These are phyloP conservation scores for Thysanoteuthis rhombus DNA, from an alignment of 2,888 invertebrate species.

Conservation along the genomic window DNA sequence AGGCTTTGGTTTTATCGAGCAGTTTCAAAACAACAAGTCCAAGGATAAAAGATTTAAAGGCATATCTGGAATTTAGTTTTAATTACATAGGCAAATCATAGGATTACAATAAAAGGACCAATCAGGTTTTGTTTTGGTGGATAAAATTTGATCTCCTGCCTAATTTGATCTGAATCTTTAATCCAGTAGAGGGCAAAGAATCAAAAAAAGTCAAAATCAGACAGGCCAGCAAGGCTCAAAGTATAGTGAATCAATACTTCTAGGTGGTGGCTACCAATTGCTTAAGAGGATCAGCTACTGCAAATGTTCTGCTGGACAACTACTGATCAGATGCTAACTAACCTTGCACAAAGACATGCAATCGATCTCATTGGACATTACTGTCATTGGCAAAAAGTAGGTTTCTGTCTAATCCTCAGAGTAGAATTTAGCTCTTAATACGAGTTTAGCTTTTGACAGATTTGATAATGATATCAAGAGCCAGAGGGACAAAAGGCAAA, in stretches of 20 bases:
- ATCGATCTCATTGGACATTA: neutral
- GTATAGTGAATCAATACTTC: neutral
- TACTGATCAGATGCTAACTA: neutral
- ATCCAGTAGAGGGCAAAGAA: neutral
- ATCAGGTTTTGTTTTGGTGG: neutral
- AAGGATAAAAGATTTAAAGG: neutral
- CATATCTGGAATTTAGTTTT: neutral
- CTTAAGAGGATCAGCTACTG: neutral
- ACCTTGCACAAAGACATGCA: neutral
- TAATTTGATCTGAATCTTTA: neutral
- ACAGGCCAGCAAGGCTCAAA: neutral
- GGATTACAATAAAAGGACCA: neutral
- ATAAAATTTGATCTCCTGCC: neutral
- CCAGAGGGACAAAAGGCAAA: too few relatives aligned
- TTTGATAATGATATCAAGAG: too few relatives aligned
- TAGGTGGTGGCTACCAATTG: neutral
- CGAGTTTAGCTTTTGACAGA: too few relatives aligned
- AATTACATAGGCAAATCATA: neutral
- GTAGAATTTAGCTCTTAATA: neutral
- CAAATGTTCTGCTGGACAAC: neutral
- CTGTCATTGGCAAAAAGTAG: neutral
- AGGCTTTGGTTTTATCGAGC: neutral
- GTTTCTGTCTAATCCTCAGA: neutral
- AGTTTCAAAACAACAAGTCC: neutral
- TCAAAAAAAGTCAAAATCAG: too few relatives aligned